Evolutionary conservation across 2,797 vertebrate species (phyloP).

Genomic region (Trichosurus vulpecula): DNA sequence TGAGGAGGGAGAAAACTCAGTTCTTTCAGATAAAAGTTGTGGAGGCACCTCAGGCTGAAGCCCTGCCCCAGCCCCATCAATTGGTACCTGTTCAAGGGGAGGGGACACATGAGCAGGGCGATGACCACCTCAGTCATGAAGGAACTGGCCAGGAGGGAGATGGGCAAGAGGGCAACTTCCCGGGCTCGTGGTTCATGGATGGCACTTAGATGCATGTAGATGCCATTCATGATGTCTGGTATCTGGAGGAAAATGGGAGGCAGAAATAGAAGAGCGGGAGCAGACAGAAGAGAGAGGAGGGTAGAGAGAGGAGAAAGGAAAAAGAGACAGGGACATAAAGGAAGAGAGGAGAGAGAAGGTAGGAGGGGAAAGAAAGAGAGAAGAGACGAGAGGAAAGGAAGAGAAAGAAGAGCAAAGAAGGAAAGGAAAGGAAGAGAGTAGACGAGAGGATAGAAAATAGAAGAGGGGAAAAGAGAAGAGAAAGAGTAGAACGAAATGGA

Average conservation of each 20-base stretch:
- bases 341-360: too few species aligned
- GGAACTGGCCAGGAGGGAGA: conserved; percentile 75
- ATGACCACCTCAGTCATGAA: conserved; percentile 77
- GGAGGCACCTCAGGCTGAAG: accelerated
- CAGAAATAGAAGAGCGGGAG: neutral
- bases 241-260: conserved; percentile 61
- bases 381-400: too few species aligned
- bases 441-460: too few species aligned
- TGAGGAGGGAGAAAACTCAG: neutral
- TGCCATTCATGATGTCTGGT: conserved; percentile 77
- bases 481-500: neutral
- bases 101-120: conserved; percentile 77
- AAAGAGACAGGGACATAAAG: neutral
- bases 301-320: neutral
- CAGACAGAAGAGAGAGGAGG: neutral
- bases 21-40: neutral
- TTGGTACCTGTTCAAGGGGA: conserved; percentile 78
- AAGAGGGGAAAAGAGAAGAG: neutral
- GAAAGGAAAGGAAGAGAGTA: neutral
- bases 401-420: neutral
- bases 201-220: conserved; percentile 67
- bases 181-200: conserved; percentile 67
- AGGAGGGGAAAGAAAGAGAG: neutral
- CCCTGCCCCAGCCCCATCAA: neutral
- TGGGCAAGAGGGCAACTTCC: conserved; percentile 65